These are phyloP conservation scores for Ibycter americanus DNA, from an alignment of 2,797 vertebrate species.

Conservation along the genomic window DNA sequence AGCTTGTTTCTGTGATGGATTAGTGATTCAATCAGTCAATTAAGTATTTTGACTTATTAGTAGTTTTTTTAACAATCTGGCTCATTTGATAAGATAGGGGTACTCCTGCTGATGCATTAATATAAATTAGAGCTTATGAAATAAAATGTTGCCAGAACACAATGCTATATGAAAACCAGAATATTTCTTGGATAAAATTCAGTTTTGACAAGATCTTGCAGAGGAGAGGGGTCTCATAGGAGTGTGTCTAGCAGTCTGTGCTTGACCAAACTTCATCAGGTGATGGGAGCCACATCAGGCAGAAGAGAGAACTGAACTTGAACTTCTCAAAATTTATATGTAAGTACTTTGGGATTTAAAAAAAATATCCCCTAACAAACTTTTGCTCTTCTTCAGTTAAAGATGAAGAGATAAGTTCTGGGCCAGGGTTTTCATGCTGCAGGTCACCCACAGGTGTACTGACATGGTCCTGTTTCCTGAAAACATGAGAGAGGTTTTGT, in stretches of 20 bases:
- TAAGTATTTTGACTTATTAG: background rate
- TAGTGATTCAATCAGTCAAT: background rate
- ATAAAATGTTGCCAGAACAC: background rate
- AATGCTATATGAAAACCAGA: background rate
- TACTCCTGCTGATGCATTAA: background rate
- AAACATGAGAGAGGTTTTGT: background rate
- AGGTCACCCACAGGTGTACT: background rate
- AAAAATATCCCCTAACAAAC: background rate
- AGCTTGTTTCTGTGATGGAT: background rate
- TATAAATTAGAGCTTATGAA: background rate
- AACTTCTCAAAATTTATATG: background rate
- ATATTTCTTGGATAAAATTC: background rate
- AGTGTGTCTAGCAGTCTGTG: background rate
- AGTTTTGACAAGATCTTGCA: background rate
- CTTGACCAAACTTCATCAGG: background rate
- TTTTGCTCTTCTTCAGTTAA: background rate
- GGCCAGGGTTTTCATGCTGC: background rate
- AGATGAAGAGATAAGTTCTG: background rate
- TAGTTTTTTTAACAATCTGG: background rate
- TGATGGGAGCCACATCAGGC: background rate
- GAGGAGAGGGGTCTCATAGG: background rate
- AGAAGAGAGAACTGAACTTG: background rate
- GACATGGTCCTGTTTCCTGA: background rate
- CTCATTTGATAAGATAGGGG: background rate
- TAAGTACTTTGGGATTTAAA: background rate